These are phyloP conservation scores for Myotis daubentonii DNA, from an alignment of 2,797 vertebrate genomes.

Conservation along the genomic window DNA sequence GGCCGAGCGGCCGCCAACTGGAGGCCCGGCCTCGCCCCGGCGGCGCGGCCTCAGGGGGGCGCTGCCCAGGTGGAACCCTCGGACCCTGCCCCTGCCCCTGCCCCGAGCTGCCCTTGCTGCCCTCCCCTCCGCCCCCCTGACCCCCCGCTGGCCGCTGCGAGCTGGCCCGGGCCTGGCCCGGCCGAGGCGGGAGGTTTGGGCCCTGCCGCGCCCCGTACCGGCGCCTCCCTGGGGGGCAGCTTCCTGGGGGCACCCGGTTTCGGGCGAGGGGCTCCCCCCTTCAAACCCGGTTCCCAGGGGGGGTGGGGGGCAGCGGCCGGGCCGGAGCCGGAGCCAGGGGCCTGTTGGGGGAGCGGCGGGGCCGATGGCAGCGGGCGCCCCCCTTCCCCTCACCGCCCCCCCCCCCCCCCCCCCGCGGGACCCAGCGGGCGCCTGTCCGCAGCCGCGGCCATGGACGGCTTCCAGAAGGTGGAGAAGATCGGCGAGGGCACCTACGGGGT, in stretches of 20 bases:
- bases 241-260: neutral
- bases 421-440: neutral
- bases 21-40: neutral
- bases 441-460: constrained; percentile 75
- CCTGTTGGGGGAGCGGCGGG: too few species aligned
- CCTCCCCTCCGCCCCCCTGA: neutral
- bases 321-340: too few species aligned
- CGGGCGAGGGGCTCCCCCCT: neutral
- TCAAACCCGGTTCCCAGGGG: too few species aligned
- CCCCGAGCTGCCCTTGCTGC: neutral
- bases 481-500: constrained; percentile 88
- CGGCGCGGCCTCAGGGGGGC: neutral
- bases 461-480: constrained; percentile 88
- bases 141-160: neutral
- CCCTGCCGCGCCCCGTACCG: neutral
- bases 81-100: neutral
- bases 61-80: neutral
- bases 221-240: too few species aligned
- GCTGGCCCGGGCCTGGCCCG: too few species aligned
- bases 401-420: too few species aligned
- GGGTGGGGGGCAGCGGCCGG: too few species aligned
- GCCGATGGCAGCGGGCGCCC: too few species aligned
- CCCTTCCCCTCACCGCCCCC: too few species aligned
- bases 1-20: neutral
- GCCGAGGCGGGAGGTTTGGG: neutral